Evolutionary conservation across 2,113 vertebrate genomes (phyloP).

Genomic region (Varanus komodoensis): DNA sequence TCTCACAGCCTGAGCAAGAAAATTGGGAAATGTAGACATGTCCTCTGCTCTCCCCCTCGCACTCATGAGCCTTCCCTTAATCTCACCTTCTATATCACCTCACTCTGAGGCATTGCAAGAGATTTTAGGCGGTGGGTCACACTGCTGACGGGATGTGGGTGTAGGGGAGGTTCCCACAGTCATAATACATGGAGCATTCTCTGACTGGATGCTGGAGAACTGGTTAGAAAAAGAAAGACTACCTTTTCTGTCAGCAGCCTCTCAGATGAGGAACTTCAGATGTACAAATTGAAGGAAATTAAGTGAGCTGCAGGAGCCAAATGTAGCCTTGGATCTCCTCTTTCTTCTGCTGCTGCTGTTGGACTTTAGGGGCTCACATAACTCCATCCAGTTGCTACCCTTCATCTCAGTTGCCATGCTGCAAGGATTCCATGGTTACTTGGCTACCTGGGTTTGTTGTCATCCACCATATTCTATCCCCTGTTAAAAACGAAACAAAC

Average conservation of each 20-base stretch:
- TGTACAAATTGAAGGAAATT: not conserved
- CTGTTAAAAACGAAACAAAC: not conserved
- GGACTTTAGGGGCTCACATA: not conserved
- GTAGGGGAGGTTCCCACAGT: too few relatives aligned
- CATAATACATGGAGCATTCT: not conserved
- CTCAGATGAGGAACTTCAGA: not conserved
- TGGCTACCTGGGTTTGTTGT: constrained; percentile 66
- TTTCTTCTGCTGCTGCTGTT: not conserved
- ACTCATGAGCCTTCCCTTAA: too few relatives aligned
- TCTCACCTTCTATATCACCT: too few relatives aligned
- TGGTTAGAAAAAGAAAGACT: not conserved
- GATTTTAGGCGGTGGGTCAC: too few relatives aligned
- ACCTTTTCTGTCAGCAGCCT: not conserved
- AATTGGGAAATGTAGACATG: too few relatives aligned
- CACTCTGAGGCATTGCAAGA: too few relatives aligned
- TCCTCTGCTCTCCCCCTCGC: too few relatives aligned
- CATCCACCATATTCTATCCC: constrained; percentile 42
- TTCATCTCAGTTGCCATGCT: constrained; percentile 34
- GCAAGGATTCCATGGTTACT: constrained; percentile 70
- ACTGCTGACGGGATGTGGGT: too few relatives aligned
- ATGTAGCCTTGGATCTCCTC: not conserved
- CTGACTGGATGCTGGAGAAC: not conserved
- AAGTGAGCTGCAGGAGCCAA: not conserved
- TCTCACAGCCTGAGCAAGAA: too few relatives aligned
- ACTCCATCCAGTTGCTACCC: constrained; percentile 52